Evolutionary conservation across 2,888 invertebrate species (phyloP), one percentile per base, ranked within the genome.

Genomic region (Suillia variegata): DNA sequence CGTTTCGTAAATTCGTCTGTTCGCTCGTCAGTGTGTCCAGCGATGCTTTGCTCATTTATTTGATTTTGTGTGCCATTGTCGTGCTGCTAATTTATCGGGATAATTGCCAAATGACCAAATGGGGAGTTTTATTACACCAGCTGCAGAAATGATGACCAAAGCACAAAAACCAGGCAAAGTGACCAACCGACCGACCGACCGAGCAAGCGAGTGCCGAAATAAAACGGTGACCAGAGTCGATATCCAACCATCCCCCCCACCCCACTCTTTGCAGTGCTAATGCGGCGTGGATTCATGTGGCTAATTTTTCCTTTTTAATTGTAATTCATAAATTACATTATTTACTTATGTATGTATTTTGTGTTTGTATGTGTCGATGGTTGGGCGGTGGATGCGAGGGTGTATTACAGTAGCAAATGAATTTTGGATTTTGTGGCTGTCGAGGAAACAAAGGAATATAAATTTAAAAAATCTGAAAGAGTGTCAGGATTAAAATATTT

Each of bases 21-120:
- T 21, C 26, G 13, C 22, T 38, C 20, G 50, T 52, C 57, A 45
- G 42, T 20, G 22, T 18, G 33, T 10, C 5, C 42, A 24, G 31
- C 18, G 56, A 53, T 54, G 62, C 61, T 64, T 54, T 62, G 68
- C 64, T 67, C 74, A 65, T 67, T 70, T 68, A 65, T 65, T 64
- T 62, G 62, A 65, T 64, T 63, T 63, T 65, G 60, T n/a, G n/a
- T 61, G 58, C 58, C 65, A 62, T 64, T 65, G 62, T 65, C 61
- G 55, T 48, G 54, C 51, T 73, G 78, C 77, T 80, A 80, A 80
- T 80, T 78, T 78, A 79, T 80, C 74, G 77, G 75, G 77, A 77
- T 80, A 79, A 79, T 79, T 80, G 78, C 78, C 75, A 79, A 80
- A 79, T 79, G 79, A 78, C 78, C 77, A 77, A 77, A 77, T 75